Evolutionary conservation across 2,888 invertebrate species (phyloP), one percentile per base, ranked within the genome.

Genomic region (Philhelius pedissequus): DNA sequence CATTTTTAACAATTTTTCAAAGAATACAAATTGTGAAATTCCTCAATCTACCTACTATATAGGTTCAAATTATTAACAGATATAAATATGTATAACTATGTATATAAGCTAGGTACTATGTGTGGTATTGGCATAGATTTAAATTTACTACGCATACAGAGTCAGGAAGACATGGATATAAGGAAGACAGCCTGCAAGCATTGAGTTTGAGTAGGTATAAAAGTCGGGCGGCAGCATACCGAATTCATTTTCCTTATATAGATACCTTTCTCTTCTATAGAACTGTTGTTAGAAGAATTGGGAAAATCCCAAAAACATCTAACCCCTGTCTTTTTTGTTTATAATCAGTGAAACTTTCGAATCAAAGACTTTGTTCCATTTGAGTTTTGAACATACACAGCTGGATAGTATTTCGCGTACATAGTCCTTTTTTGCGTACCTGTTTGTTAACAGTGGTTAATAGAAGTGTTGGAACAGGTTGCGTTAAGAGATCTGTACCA

Each of bases 291-390:
- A 20, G 48, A 56, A 66, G 50, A 78, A 79, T 79, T 74, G 58
- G 64, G 64, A 79, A 83, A 81, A 83, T 74, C 78, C 78, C 48
- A 56, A 56, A n/a, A 18, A 18, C 54, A 54, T 54, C 18, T 54
- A 40, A 64, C 76, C 77, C 78, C 48, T 82, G 40, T 30, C 18
- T 11, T 56, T 64, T 56, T 54, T 77, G 66, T 20, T 15, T 52
- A 25, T 48, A 60, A 32, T 73, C 35, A 27, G 64, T 52, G 22
- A 52, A 76, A 62, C 15, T 62, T 62, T n/a, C 7, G 32, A 71
- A 76, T 66, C 43, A 81, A 66, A 81, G 70, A 50, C 64, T 66
- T 58, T 62, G 62, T 69, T 70, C 40, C 38, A 62, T 32, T 25
- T 25, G 15, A 18, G 48, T 52, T 25, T 45, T 43, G 18, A n/a